Percentiles rank a stretch among this genome's conserved stretches.
These are phyloP conservation scores for Cheumatopsyche charites DNA, from an alignment of 1,140 invertebrate genomes.

Conservation along the genomic window DNA sequence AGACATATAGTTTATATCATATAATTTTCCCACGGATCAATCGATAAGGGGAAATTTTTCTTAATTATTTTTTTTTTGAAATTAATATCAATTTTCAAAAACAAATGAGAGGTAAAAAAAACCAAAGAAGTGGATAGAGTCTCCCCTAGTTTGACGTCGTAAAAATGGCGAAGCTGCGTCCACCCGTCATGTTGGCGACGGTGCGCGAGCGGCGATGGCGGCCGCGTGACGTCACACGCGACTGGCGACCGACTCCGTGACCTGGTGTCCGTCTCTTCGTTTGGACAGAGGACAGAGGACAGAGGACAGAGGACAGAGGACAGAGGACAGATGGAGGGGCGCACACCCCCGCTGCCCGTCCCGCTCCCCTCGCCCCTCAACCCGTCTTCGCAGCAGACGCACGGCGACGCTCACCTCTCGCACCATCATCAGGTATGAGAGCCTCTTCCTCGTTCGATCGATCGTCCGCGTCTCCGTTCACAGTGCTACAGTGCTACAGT, in stretches of 20 bases:
- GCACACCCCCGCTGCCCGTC: background rate
- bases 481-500: background rate
- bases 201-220: background rate
- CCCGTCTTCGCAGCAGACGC: background rate
- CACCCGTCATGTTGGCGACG: background rate
- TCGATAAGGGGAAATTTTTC: no score
- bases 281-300: background rate
- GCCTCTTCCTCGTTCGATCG: background rate
- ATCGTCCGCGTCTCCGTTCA: background rate
- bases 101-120: no score
- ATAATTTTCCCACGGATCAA: no score
- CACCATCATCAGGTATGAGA: background rate
- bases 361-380: background rate
- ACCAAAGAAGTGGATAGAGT: no score
- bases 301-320: background rate
- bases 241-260: background rate
- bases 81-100: no score
- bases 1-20: no score
- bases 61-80: no score
- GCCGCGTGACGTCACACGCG: constrained; percentile 15
- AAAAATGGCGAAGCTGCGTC: no score
- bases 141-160: no score
- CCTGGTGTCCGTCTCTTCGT: background rate
- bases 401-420: background rate
- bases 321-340: background rate